phyloP scores from a whole-genome alignment of 2,113 vertebrate genomes.

The Columba janthina region DNA sequence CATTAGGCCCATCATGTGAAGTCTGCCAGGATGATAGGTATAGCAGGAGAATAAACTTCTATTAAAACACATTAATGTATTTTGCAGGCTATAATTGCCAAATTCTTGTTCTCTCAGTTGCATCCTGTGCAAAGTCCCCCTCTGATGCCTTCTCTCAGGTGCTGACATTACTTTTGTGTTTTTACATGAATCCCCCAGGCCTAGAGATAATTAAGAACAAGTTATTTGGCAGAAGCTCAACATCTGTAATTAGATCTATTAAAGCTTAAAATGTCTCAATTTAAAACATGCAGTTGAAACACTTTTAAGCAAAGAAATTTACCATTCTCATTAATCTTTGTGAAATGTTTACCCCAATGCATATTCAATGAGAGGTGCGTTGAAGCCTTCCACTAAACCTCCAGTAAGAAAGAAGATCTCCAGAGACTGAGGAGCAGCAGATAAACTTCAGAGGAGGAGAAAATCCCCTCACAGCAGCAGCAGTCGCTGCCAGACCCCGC shows the following conservation, averaged over 20 bases:
- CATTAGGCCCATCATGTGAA: neutral
- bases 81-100: neutral
- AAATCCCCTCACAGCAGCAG: fast-evolving
- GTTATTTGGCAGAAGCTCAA: neutral
- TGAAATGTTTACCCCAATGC: neutral
- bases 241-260: neutral
- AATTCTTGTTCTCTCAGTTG: neutral
- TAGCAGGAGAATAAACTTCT: neutral
- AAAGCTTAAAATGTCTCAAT: neutral
- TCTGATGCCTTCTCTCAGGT: neutral
- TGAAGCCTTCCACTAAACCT: neutral
- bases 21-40: neutral
- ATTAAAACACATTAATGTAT: neutral
- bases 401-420: neutral
- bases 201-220: conserved; percentile 6
- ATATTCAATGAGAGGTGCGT: fast-evolving
- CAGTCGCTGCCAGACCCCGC: neutral
- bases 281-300: neutral
- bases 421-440: neutral
- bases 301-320: neutral
- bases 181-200: neutral
- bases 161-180: neutral
- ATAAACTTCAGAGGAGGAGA: neutral
- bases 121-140: neutral
- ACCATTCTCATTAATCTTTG: neutral